Base-by-base conservation (phyloP, 2,113 vertebrate genomes). In the Bubo bubo region DNA sequence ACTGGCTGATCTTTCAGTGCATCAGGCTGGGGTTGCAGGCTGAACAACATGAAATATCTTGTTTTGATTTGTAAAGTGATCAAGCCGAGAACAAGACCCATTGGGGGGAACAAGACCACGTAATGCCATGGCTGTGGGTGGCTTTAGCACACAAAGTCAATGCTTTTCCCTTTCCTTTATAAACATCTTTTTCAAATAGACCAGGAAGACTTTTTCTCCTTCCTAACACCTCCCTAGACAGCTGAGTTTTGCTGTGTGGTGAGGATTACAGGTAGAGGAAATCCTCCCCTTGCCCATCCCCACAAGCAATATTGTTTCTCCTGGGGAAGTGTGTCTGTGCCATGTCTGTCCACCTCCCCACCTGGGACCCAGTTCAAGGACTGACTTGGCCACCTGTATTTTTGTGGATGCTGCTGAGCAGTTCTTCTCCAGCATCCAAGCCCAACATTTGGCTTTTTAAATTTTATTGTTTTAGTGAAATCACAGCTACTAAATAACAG, bases 81-180 rank as follows among this genome's bases (percentile, higher is more conserved):
- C 30, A 56, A 79, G 70, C 15, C 9, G 19, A 90, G 81, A 43
- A 27, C 1, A 22, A 91, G 39, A 34, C 39, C 17, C 0, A 0
- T 8, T 62, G 47, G n/a, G 58, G 60, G 60, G 43, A 84, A 32
- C 10, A 32, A 52, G 63, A 63, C 24, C 41, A 6, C 0, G 0
- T 47, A 55, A 45, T 20, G 55, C 55, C n/a, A 0, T 17, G 62
- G 55, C 62, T 2, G 2, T 19, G 30, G 0, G 0, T 70, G 81
- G 64, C 45, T 28, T 84, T 37, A 24, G 17, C 58, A 26, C 30
- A 14, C 41, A 49, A 72, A 85, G 58, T 24, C 66, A 43, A 5
- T 14, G 63, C 58, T 88, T 72, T 58, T 72, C 62, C 24, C 35
- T 76, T 88, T 37, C 58, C 62, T 47, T 68, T 34, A 30, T 13